Percentiles rank a stretch among this genome's conserved stretches.
Conservation (phyloP, 2,797 vertebrate genomes). For the Oophaga sylvatica region DNA sequence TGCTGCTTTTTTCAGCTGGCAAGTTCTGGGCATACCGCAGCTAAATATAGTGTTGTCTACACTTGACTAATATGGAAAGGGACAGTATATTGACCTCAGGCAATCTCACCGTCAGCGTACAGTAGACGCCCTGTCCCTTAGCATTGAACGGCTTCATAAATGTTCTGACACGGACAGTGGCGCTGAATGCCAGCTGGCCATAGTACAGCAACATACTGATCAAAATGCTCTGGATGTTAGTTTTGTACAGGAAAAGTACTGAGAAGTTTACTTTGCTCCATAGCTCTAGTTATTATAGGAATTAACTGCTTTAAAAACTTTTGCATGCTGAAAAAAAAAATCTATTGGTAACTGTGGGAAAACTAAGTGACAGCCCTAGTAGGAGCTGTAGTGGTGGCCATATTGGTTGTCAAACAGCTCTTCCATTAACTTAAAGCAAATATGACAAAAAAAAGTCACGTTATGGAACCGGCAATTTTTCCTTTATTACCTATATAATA, state of each 20-base stretch:
- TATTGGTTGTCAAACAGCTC: background rate
- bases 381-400: background rate
- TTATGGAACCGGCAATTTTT: too few relatives aligned
- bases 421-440: background rate
- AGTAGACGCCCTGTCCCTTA: slow-evolving; percentile 59
- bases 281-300: background rate
- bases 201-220: background rate
- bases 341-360: background rate
- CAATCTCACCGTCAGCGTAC: slow-evolving; percentile 71
- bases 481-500: too few relatives aligned
- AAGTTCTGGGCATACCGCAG: slow-evolving; percentile 64
- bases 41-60: slow-evolving; percentile 74
- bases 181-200: slow-evolving; percentile 11
- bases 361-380: background rate
- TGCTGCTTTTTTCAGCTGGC: slow-evolving; percentile 63
- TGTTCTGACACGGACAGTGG: background rate
- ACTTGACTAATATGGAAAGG: slow-evolving; percentile 78
- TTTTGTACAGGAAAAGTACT: background rate
- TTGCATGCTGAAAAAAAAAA: background rate
- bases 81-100: slow-evolving; percentile 72
- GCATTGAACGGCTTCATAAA: background rate
- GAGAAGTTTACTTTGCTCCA: background rate
- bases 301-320: background rate
- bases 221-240: background rate
- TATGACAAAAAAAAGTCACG: too few relatives aligned